Evolutionary conservation across 2,113 vertebrate genomes (phyloP).

Genomic region (Pluvialis apricaria): DNA sequence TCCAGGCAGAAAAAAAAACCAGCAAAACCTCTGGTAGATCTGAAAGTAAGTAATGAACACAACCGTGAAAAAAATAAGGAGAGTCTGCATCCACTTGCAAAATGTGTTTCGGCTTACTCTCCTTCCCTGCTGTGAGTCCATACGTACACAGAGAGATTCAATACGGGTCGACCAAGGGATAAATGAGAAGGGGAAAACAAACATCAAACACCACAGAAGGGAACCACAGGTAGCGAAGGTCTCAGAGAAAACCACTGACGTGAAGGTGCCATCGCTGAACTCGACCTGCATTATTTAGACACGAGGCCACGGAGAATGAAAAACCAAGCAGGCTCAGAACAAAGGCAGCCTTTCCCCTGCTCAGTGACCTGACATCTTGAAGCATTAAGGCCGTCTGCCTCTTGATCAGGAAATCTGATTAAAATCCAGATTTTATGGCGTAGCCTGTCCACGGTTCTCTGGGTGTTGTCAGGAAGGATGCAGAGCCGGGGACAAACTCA

Average conservation of each 20-base stretch:
- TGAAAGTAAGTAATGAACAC: background rate
- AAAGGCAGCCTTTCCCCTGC: background rate
- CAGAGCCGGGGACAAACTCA: background rate
- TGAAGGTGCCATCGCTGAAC: background rate
- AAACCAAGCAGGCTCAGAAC: too few relatives aligned
- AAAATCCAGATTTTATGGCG: background rate
- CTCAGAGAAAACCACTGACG: too few relatives aligned
- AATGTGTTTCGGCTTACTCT: background rate
- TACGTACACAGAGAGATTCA: background rate
- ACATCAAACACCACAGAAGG: background rate
- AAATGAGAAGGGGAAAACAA: background rate
- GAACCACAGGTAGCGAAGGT: background rate
- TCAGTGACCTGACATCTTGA: background rate
- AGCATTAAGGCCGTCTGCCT: background rate
- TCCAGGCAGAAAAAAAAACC: too few relatives aligned
- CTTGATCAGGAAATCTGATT: background rate
- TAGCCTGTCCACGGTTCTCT: background rate
- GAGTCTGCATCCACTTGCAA: background rate
- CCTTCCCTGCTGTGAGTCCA: background rate
- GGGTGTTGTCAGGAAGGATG: background rate
- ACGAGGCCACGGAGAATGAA: fast-evolving
- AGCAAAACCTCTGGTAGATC: background rate
- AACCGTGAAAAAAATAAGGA: background rate
- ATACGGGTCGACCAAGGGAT: background rate
- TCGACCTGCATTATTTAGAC: background rate